Percentiles rank a stretch among this genome's conserved stretches.
These are phyloP conservation scores for Tichodroma muraria DNA, from an alignment of 2,113 vertebrate genomes.

Conservation along the genomic window DNA sequence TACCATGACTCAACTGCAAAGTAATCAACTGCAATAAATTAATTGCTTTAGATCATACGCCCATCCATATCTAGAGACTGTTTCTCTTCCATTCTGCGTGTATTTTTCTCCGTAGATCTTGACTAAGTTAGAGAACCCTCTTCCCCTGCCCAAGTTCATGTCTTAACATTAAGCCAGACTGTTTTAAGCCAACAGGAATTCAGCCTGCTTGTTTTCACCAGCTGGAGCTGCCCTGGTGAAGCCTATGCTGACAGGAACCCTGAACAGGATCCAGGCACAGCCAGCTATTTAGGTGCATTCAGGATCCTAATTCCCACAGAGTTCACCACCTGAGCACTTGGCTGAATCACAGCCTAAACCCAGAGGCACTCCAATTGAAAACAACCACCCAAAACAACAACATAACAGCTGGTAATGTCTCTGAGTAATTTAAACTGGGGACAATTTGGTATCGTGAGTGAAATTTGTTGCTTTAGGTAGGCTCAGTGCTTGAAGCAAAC, in stretches of 20 bases:
- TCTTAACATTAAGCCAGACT: not conserved
- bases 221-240: not conserved
- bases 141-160: not conserved
- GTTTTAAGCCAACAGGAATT: not conserved
- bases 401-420: not conserved
- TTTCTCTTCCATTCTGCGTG: not conserved
- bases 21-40: not conserved
- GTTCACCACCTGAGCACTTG: not conserved
- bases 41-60: not conserved
- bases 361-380: not conserved
- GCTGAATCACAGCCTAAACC: not conserved
- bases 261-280: not conserved
- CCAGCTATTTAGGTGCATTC: not conserved
- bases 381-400: not conserved
- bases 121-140: not conserved
- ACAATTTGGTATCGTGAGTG: not conserved
- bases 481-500: not conserved
- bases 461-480: not conserved
- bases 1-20: not conserved
- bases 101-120: not conserved
- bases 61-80: not conserved
- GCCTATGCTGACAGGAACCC: not conserved
- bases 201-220: not conserved
- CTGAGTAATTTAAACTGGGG: not conserved
- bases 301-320: not conserved